Evolutionary conservation across 35 echinoderm and acorn worm genomes (phyloP).

Genomic region (Stichopus chloronotus): DNA sequence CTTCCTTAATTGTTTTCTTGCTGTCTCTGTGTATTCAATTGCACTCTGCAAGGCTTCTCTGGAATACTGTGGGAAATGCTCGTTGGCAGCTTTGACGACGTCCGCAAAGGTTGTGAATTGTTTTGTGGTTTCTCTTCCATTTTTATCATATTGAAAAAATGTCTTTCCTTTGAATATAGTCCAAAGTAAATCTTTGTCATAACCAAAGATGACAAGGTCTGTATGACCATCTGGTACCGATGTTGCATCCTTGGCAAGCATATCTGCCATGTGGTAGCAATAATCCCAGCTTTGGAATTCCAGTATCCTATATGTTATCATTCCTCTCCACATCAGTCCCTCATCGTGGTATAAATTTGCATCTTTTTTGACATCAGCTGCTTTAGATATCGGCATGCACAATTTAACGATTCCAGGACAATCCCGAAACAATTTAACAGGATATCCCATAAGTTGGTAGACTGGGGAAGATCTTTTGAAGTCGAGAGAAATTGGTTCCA

Average conservation of each 20-base stretch:
- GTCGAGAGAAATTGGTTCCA: slow-evolving; percentile 20
- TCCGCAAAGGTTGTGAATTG: not conserved
- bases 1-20: not conserved
- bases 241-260: not conserved
- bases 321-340: not conserved
- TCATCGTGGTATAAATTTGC: not conserved
- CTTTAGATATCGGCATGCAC: not conserved
- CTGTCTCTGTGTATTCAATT: slow-evolving; percentile 12
- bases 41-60: not conserved
- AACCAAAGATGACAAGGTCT: slow-evolving; percentile 19
- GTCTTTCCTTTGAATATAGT: not conserved
- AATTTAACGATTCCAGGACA: slow-evolving; percentile 11
- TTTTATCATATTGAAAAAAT: not conserved
- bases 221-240: not conserved
- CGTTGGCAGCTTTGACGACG: not conserved
- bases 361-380: not conserved
- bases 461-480: not conserved
- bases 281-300: not conserved
- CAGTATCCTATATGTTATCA: slow-evolving; percentile 16
- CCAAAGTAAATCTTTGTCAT: not conserved
- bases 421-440: slow-evolving; percentile 3
- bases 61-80: not conserved
- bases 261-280: no score
- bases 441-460: not conserved
- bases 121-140: not conserved